phyloP scores from a whole-genome alignment of 1,140 invertebrate species.

The Papilio helenus region DNA sequence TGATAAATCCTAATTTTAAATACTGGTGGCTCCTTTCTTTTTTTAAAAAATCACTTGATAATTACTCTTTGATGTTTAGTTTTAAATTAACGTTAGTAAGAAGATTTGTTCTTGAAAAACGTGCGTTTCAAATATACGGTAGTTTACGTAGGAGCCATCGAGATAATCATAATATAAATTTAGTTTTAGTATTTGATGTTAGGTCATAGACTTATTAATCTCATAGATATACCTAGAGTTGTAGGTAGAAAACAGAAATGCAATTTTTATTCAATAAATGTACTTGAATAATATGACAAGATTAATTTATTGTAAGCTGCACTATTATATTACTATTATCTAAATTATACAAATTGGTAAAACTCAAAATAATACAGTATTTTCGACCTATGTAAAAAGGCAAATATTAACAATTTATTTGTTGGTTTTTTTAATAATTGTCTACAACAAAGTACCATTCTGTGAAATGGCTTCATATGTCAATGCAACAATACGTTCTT shows the following conservation, averaged over 20 bases:
- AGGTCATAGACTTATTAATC: not conserved
- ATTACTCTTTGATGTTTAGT: too few species aligned
- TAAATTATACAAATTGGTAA: not conserved
- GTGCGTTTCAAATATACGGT: too few species aligned
- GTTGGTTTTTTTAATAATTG: not conserved
- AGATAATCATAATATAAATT: not conserved
- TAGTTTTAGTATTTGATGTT: not conserved
- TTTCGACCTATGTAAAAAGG: not conserved
- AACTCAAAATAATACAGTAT: not conserved
- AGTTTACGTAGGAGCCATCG: too few species aligned
- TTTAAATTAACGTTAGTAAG: too few species aligned
- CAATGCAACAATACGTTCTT: constrained; percentile 6
- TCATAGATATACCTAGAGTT: not conserved
- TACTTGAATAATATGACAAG: not conserved
- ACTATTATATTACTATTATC: not conserved
- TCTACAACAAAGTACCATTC: not conserved
- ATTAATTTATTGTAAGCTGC: not conserved
- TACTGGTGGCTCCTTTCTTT: not conserved
- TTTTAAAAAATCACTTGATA: too few species aligned
- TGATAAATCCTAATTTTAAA: constrained; percentile 5
- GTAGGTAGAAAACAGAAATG: not conserved
- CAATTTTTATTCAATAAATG: not conserved
- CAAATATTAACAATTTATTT: not conserved
- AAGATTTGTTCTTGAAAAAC: too few species aligned
- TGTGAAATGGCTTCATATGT: not conserved